phyloP scores from a whole-genome alignment of 2,113 vertebrate species.

The Rhadina sibilatrix region DNA sequence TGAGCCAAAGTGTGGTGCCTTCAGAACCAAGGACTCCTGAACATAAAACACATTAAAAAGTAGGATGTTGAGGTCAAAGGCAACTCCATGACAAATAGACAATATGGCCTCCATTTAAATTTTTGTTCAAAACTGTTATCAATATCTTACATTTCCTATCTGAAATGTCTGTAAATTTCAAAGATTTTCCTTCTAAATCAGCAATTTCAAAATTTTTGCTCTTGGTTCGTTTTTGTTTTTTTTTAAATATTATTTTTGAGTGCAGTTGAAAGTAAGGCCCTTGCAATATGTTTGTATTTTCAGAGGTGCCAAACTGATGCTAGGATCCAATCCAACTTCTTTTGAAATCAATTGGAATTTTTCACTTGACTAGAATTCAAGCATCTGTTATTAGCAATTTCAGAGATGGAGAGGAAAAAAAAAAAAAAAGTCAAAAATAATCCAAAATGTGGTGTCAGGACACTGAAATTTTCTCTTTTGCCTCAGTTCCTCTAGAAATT shows the following conservation, averaged over 20 bases:
- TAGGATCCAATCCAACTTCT: constrained; percentile 39
- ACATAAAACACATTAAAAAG: background rate
- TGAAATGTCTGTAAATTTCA: background rate
- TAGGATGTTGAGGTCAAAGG: background rate
- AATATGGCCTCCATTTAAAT: background rate
- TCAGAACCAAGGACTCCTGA: background rate
- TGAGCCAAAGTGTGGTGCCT: background rate
- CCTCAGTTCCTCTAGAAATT: background rate
- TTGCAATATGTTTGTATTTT: constrained; percentile 50
- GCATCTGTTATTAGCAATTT: constrained; percentile 58
- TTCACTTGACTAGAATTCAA: constrained; percentile 54
- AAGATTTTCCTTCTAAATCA: background rate
- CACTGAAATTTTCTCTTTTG: background rate
- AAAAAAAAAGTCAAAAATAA: background rate
- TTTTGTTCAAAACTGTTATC: background rate
- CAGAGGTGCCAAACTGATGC: constrained; percentile 60
- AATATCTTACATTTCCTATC: background rate
- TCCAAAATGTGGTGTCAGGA: background rate
- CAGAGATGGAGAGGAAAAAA: background rate
- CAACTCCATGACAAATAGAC: background rate
- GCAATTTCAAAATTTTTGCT: background rate
- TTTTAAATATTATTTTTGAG: background rate
- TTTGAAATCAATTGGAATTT: constrained; percentile 64
- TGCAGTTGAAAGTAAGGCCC: background rate
- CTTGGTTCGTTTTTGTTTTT: rapidly evolving